Percentiles rank a stretch among this genome's conserved stretches.
Conservation (phyloP, 2,113 vertebrate genomes). For the Rhagologus leucostigma region DNA sequence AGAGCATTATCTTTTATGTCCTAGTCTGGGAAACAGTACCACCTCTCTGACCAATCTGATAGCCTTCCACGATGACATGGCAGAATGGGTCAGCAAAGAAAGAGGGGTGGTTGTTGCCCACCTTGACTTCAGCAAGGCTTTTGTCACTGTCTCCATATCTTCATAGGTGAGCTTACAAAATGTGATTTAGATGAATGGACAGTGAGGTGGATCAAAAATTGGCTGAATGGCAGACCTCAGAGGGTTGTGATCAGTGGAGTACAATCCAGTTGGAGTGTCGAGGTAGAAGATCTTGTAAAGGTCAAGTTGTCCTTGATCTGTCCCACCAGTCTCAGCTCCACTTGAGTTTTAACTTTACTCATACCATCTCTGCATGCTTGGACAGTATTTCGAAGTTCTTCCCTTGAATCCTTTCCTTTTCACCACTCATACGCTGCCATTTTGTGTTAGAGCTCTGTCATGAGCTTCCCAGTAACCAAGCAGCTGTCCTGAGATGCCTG, state of each 20-base stretch:
- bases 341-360: not conserved
- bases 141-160: not conserved
- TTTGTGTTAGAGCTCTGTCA: not conserved
- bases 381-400: not conserved
- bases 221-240: not conserved
- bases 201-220: not conserved
- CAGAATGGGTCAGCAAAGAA: not conserved
- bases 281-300: not conserved
- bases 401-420: not conserved
- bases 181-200: not conserved
- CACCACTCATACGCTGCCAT: not conserved
- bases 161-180: not conserved
- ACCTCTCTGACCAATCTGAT: not conserved
- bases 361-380: not conserved
- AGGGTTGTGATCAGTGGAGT: no score
- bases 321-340: not conserved
- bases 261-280: not conserved
- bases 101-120: not conserved
- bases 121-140: not conserved
- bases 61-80: not conserved
- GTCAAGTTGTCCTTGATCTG: not conserved
- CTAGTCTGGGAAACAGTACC: not conserved
- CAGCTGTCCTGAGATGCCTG: rapidly evolving
- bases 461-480: not conserved
- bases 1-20: not conserved